Conservation (phyloP, 2,888 invertebrate species). For the Acanthoscelides obtectus region DNA sequence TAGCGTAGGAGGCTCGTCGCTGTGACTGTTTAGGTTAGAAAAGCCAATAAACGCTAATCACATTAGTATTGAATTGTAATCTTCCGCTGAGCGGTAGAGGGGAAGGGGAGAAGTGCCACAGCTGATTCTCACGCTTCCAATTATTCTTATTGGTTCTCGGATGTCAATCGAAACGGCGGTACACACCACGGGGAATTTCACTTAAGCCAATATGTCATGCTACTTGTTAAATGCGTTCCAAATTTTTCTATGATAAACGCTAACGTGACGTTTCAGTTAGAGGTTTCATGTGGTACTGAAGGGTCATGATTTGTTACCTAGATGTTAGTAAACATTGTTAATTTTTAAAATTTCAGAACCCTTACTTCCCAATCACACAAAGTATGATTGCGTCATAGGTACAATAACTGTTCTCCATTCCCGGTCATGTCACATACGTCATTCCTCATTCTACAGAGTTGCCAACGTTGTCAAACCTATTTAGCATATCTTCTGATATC, state of each 20-base stretch:
- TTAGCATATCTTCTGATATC: no score
- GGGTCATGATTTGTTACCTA: no score
- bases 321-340: no score
- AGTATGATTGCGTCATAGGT: no score
- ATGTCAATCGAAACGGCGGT: conserved; percentile 15
- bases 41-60: conserved; percentile 50
- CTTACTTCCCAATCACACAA: no score
- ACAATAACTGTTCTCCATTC: no score
- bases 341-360: no score
- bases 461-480: no score
- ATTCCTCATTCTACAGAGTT: no score
- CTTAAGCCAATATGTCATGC: conserved; percentile 7
- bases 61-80: conserved; percentile 50
- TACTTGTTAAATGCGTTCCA: background rate
- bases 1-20: background rate
- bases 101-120: conserved; percentile 3
- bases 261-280: no score
- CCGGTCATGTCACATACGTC: no score
- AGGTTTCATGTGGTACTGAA: no score
- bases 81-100: conserved; percentile 25
- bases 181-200: conserved; percentile 9
- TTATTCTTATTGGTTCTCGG: conserved; percentile 24
- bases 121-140: conserved; percentile 40
- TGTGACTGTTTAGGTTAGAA: conserved; percentile 42
- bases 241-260: background rate